phyloP scores from a whole-genome alignment of 2,113 vertebrate species.

The Hippocampus zosterae region DNA sequence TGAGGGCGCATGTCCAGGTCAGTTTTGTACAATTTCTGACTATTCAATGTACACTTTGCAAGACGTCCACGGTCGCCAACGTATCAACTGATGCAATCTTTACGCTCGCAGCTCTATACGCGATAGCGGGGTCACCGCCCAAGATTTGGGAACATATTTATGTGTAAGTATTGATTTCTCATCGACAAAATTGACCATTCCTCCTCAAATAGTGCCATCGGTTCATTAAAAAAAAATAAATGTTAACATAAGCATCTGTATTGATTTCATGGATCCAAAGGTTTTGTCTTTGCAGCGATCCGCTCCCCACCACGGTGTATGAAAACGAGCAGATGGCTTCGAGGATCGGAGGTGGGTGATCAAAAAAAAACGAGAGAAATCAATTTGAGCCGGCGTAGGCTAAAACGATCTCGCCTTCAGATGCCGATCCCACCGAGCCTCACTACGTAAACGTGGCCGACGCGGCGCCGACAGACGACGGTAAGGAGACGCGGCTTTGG shows the following conservation, averaged over 20 bases:
- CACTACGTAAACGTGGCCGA: slow-evolving; percentile 41
- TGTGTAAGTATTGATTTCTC: slow-evolving; percentile 45
- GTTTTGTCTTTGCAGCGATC: slow-evolving; percentile 30
- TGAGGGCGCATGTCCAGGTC: slow-evolving; percentile 11
- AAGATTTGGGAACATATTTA: slow-evolving; percentile 35
- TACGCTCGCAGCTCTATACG: background rate
- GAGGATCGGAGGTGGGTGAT: slow-evolving; percentile 7
- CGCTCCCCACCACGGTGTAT: slow-evolving; percentile 17
- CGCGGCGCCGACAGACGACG: background rate
- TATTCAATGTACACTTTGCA: background rate
- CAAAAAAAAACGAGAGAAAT: too few species aligned
- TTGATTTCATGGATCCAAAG: too few species aligned
- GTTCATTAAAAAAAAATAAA: too few species aligned
- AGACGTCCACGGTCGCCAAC: background rate
- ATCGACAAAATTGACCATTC: background rate
- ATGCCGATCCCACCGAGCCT: background rate
- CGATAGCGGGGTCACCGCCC: slow-evolving; percentile 2
- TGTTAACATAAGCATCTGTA: too few species aligned
- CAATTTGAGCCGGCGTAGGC: slow-evolving; percentile 9
- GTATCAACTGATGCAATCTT: background rate
- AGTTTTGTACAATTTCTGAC: background rate
- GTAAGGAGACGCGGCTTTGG: slow-evolving; percentile 12
- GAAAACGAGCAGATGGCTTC: slow-evolving; percentile 7
- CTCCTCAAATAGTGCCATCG: background rate
- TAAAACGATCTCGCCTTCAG: slow-evolving; percentile 10